These are phyloP conservation scores for Anabacerthia variegaticeps DNA, from an alignment of 2,797 vertebrate species.

Conservation along the genomic window DNA sequence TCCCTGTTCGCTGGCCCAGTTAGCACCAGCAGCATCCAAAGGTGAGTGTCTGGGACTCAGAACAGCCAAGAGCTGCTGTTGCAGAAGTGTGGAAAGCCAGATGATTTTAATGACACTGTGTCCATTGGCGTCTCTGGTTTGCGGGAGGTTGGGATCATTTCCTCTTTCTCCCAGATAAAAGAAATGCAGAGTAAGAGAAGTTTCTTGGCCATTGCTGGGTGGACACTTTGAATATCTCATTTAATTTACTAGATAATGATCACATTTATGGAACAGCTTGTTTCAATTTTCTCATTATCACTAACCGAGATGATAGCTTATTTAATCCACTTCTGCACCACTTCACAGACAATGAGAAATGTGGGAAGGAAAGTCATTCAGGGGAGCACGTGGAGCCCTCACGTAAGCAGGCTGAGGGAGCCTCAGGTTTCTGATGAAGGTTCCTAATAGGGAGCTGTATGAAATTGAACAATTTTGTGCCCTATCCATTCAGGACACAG, in stretches of 20 bases:
- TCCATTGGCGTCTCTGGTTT: neutral
- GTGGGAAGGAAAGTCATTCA: conserved; percentile 2
- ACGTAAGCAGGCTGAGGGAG: neutral
- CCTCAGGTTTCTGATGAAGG: neutral
- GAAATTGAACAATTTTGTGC: neutral
- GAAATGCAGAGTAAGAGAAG: neutral
- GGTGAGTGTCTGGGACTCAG: neutral
- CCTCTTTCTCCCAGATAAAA: conserved; percentile 28
- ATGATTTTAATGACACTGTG: neutral
- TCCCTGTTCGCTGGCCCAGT: neutral
- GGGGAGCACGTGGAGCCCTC: neutral
- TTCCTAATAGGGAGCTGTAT: neutral
- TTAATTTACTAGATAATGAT: conserved; percentile 60
- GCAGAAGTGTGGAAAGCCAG: neutral
- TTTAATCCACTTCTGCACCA: conserved; percentile 42
- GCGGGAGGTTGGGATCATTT: neutral
- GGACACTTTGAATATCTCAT: conserved; percentile 36
- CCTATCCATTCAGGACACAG: neutral
- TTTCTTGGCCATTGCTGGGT: conserved; percentile 23
- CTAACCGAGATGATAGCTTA: conserved; percentile 19
- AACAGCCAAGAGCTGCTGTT: neutral
- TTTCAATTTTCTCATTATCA: conserved; percentile 67
- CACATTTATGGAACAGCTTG: conserved; percentile 49
- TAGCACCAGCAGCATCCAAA: neutral
- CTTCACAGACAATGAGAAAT: conserved; percentile 32